Evolutionary conservation across 1,140 invertebrate genomes (phyloP), one percentile per base, ranked within the genome.

Genomic region (Campodea augens): DNA sequence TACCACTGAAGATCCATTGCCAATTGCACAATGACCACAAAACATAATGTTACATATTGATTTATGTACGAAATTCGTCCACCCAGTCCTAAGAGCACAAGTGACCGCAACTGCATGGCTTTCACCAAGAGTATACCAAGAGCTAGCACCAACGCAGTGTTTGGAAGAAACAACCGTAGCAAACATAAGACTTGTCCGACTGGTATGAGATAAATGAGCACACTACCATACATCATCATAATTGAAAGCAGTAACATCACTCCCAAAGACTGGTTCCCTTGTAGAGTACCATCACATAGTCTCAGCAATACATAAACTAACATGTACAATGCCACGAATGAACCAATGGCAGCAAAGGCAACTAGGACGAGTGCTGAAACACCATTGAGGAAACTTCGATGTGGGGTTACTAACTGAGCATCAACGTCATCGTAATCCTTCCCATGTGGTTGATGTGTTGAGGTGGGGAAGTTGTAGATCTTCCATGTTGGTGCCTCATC

Each of bases 241-340:
- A 70, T 59, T 10, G 64, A 57, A 12, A 66, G 40, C 2, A 71
- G 55, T 19, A 69, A 60, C 5, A 62, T 40, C 21, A 66, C 59
- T 21, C 63, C 64, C 12, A 71, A 51, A 10, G 60, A 57, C 52
- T 68, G 63, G 49, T 66, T 69, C 22, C 64, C 65, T 44, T 57
- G 57, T 5, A 70, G 49, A 2, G 64, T 60, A 13, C 65, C 58
- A 41, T 66, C 62, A 47, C 67, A 70, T 20, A 65, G 56, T 46
- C 66, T 63, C 4, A 65, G 51, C 5, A 66, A 46, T 25, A 69
- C 59, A 42, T 67, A 63, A 12, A 67, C 55, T 13, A 65, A 53
- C 25, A 65, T 57, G 46, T 62, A 63, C 0, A 66, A 42, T 0
- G 64, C 49, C 1, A 60, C 44, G n/a, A 63, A 51, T 12, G 61